A percentile compares a stretch with the other conserved stretches of the same genome.
Conservation (phyloP, 1,140 invertebrate genomes). For the Lepeophtheirus salmonis region DNA sequence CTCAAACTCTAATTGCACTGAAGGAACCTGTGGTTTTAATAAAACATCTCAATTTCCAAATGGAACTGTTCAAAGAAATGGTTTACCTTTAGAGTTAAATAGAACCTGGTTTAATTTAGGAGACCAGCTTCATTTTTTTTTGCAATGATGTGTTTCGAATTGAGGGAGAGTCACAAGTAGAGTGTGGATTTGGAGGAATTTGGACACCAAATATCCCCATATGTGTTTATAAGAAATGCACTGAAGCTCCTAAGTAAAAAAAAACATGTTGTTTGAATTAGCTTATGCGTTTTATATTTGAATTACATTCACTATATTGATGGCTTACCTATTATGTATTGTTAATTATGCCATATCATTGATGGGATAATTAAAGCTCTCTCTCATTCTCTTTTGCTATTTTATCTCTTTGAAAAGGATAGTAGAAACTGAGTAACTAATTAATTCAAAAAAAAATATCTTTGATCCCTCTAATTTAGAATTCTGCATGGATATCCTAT, state of each 20-base stretch:
- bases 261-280: background rate
- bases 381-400: too few relatives aligned
- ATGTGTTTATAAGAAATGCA: background rate
- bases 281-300: background rate
- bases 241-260: background rate
- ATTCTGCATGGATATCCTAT: background rate
- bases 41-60: background rate
- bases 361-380: too few relatives aligned
- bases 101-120: background rate
- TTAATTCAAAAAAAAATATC: background rate
- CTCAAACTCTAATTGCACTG: too few relatives aligned
- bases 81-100: background rate
- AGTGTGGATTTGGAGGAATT: background rate
- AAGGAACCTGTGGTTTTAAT: background rate
- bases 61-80: background rate
- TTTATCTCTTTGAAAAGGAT: too few relatives aligned
- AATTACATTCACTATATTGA: too few relatives aligned
- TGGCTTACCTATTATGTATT: too few relatives aligned
- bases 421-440: too few relatives aligned
- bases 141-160: background rate
- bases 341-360: too few relatives aligned
- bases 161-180: background rate
- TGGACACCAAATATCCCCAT: background rate
- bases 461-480: background rate
- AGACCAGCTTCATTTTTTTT: background rate